phyloP scores from a whole-genome alignment of 92 coral and sea anemone genomes.

The Umimayanthus chanpuru region DNA sequence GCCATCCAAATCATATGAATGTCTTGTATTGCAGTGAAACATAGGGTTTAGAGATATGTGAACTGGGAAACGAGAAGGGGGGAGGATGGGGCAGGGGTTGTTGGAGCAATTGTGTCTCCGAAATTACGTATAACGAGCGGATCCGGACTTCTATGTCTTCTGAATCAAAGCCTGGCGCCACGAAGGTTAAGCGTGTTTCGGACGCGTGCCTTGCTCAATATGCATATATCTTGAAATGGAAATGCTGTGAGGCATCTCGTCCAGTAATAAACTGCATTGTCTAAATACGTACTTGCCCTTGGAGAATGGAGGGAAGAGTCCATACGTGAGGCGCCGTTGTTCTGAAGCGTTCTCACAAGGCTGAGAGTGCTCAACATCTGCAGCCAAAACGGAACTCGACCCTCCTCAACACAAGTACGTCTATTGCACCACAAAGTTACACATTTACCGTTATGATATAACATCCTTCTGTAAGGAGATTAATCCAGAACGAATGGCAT shows the following conservation, averaged over 20 bases:
- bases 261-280: neutral
- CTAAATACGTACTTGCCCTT: conserved; percentile 42
- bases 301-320: neutral
- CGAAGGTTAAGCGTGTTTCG: conserved; percentile 16
- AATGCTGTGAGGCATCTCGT: conserved; percentile 11
- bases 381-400: neutral
- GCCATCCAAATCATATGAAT: no score
- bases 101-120: neutral
- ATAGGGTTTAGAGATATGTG: no score
- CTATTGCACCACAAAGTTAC: neutral
- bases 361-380: neutral
- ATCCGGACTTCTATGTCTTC: neutral
- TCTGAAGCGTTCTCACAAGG: neutral
- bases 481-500: conserved; percentile 24
- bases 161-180: conserved; percentile 14
- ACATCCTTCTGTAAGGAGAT: neutral
- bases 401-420: neutral
- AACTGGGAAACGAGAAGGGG: no score
- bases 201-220: conserved; percentile 23
- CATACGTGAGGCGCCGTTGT: conserved; percentile 41
- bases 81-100: neutral
- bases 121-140: neutral
- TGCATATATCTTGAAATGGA: conserved; percentile 18
- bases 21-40: no score
- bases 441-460: neutral